These are phyloP conservation scores for Bombus superbus DNA, from an alignment of 1,140 invertebrate genomes.

Conservation along the genomic window DNA sequence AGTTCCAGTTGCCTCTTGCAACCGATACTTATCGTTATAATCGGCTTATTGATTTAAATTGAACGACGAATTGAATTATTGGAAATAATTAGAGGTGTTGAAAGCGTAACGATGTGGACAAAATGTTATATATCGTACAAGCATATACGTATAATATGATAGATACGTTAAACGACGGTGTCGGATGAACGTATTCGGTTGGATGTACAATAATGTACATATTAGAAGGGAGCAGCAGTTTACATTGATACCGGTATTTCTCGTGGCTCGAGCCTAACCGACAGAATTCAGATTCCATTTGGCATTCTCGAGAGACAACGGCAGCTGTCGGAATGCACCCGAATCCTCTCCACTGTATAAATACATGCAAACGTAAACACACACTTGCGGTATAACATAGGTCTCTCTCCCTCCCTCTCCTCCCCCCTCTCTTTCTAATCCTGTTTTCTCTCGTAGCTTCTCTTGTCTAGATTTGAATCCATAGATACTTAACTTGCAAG, in stretches of 20 bases:
- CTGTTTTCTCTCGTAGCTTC: neutral
- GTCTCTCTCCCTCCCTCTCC: neutral
- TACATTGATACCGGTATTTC: constrained; percentile 67
- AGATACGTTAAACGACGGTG: constrained; percentile 51
- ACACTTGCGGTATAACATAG: neutral
- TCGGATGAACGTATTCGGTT: constrained; percentile 55
- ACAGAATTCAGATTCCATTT: constrained; percentile 75
- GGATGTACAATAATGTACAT: constrained; percentile 17
- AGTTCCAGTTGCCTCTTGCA: too few species aligned
- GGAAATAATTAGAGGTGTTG: neutral
- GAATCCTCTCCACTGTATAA: constrained; percentile 32
- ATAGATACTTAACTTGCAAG: neutral
- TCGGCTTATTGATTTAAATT: too few species aligned
- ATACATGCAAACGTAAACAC: constrained; percentile 6
- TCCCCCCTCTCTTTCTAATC: neutral
- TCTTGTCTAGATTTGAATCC: neutral
- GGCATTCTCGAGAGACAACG: constrained; percentile 73
- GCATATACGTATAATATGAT: constrained; percentile 1
- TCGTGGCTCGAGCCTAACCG: constrained; percentile 48
- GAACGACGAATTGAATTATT: too few species aligned
- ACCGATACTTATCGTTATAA: too few species aligned
- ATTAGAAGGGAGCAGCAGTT: constrained; percentile 52
- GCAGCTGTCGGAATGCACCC: constrained; percentile 38
- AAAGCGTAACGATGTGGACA: too few species aligned
- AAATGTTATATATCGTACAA: constrained; percentile 10